Base-by-base conservation (phyloP, 2,113 vertebrate genomes). In the Syngnathus scovelli region DNA sequence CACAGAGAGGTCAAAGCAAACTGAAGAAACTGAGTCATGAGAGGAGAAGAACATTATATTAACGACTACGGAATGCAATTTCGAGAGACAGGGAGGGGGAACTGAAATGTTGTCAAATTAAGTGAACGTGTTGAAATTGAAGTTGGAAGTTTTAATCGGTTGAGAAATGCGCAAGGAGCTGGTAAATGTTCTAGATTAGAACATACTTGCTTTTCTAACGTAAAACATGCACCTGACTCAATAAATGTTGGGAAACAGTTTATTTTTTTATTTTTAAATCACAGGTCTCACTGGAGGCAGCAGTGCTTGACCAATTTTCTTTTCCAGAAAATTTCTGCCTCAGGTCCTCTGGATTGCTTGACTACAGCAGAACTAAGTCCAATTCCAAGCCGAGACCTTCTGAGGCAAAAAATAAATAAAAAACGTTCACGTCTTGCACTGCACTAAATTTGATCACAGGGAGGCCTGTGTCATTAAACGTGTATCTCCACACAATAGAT, bases 401-500 rank as follows among this genome's bases (percentile, higher is more conserved):
- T 58, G 66, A 7, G 19, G 49, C 49, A n/a, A 51, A 8, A 51
- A 19, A 6, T 2, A 19, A 49, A n/a, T 12, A n/a, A n/a, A n/a
- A n/a, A n/a, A n/a, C n/a, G n/a, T 70, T 51, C 69, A 67, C 70
- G 69, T 61, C 72, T 80, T 75, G 49, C 16, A 38, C 37, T 18
- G 36, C 58, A 19, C 36, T 19, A 15, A 58, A 60, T 60, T 60
- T 18, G 18, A 67, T 75, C 76, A 83, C 78, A 78, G 75, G 79
- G 70, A 67, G 33, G 62, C 71, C 71, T 79, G 79, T 86, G 84
- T 86, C 75, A 75, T 77, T 71, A 52, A 61, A 67, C 38, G 67
- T 71, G 85, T 68, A 81, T 77, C 75, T 61, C 64, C 60, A 56
- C 1, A 69, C 69, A 82, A 82, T 83, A 80, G 84, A 89, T 18